Conservation (phyloP, 2,888 invertebrate species). For the Pristionchus fissidentatus region DNA sequence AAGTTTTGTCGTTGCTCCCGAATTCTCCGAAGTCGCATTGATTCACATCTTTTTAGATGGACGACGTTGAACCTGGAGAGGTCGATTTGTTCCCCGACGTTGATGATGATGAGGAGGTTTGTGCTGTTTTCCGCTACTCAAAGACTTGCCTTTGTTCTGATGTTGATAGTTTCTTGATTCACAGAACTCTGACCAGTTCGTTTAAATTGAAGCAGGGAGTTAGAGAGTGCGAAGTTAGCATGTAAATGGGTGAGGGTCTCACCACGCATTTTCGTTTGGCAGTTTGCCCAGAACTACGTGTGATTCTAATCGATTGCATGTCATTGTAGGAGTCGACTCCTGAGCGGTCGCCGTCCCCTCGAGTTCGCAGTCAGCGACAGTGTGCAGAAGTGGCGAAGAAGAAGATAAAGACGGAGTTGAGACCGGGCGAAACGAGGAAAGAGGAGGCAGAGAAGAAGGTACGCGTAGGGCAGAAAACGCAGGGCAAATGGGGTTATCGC, state of each 20-base stretch:
- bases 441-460: conserved; percentile 42
- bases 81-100: conserved; percentile 22
- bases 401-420: conserved; percentile 51
- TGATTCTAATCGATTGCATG: background rate
- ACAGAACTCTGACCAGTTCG: too few species aligned
- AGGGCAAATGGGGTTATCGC: too few species aligned
- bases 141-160: too few species aligned
- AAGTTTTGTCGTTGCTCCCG: background rate
- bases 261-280: too few species aligned
- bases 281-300: too few species aligned
- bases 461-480: too few species aligned
- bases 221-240: too few species aligned
- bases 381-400: conserved; percentile 59
- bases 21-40: background rate
- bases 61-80: background rate
- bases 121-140: background rate
- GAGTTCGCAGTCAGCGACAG: conserved; percentile 50
- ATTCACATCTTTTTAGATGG: conserved; percentile 27
- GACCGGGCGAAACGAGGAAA: conserved; percentile 37
- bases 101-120: background rate
- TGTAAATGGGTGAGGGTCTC: too few species aligned
- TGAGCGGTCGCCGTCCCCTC: conserved; percentile 41
- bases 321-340: background rate
- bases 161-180: too few species aligned
- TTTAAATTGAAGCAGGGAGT: too few species aligned